Evolutionary conservation across 2,797 vertebrate species (phyloP).

Genomic region (Huso huso): DNA sequence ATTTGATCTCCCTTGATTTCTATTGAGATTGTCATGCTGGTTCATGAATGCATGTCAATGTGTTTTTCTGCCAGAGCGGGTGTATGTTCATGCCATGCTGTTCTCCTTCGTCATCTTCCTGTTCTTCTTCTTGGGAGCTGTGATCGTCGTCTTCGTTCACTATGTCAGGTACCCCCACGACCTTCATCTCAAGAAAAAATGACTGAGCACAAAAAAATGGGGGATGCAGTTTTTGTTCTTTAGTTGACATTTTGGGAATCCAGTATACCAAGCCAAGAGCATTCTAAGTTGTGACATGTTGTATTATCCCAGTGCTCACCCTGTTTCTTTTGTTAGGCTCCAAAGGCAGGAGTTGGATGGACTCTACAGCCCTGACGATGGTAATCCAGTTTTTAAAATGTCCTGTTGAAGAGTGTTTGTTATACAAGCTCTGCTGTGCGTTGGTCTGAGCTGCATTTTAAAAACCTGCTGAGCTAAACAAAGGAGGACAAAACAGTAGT

Average conservation of each 20-base stretch:
- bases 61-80: slow-evolving; percentile 37
- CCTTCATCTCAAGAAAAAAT: background rate
- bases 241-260: too few species aligned
- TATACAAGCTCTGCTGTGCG: too few species aligned
- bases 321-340: slow-evolving; percentile 42
- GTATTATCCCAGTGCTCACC: too few species aligned
- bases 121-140: slow-evolving; percentile 56
- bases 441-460: too few species aligned
- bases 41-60: too few species aligned
- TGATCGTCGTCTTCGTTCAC: slow-evolving; percentile 51
- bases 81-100: slow-evolving; percentile 57
- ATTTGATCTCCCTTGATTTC: background rate
- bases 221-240: too few species aligned
- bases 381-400: background rate
- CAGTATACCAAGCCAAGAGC: too few species aligned
- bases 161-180: slow-evolving; percentile 50
- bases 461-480: too few species aligned
- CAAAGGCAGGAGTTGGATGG: slow-evolving; percentile 39
- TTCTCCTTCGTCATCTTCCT: slow-evolving; percentile 62
- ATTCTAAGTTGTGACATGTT: too few species aligned
- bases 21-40: too few species aligned
- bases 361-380: slow-evolving; percentile 43
- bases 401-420: too few species aligned
- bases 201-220: background rate
- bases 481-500: too few species aligned